phyloP scores from a whole-genome alignment of 2,888 invertebrate genomes.

The Mythimna lalbum region DNA sequence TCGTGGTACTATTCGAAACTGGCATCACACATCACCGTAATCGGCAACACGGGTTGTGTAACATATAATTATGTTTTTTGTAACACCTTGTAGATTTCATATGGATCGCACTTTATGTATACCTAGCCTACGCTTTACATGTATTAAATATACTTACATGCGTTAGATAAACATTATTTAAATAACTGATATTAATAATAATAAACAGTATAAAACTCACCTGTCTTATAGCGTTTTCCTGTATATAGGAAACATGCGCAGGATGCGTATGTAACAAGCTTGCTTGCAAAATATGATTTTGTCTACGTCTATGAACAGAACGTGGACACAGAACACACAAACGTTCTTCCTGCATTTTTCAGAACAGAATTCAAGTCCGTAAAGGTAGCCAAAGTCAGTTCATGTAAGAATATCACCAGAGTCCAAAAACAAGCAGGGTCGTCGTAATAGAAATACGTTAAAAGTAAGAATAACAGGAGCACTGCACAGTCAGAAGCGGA shows the following conservation, averaged over 20 bases:
- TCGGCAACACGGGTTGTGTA: slow-evolving; percentile 22
- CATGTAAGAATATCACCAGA: too few relatives aligned
- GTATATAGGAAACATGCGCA: slow-evolving; percentile 27
- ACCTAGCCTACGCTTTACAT: slow-evolving; percentile 31
- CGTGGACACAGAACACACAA: slow-evolving; percentile 21
- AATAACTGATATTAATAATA: slow-evolving; percentile 27
- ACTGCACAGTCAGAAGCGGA: too few relatives aligned
- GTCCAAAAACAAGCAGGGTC: too few relatives aligned
- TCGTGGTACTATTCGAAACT: slow-evolving; percentile 22
- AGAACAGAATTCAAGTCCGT: slow-evolving; percentile 26
- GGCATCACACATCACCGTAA: slow-evolving; percentile 22
- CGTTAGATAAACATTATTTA: slow-evolving; percentile 23
- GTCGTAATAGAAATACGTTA: too few relatives aligned
- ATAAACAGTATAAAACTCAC: slow-evolving; percentile 21
- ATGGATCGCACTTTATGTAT: slow-evolving; percentile 22
- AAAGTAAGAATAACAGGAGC: too few relatives aligned
- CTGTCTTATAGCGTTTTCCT: too few relatives aligned
- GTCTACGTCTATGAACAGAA: slow-evolving; percentile 26
- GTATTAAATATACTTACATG: slow-evolving; percentile 25
- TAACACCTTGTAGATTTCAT: slow-evolving; percentile 21
- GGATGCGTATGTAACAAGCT: slow-evolving; percentile 26
- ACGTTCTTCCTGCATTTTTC: slow-evolving; percentile 27
- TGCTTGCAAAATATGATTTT: slow-evolving; percentile 23
- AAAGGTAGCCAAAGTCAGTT: too few relatives aligned
- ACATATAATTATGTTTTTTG: too few relatives aligned